Base-by-base conservation (phyloP, 2,888 invertebrate species). In the Lasioglossum figueresi region DNA sequence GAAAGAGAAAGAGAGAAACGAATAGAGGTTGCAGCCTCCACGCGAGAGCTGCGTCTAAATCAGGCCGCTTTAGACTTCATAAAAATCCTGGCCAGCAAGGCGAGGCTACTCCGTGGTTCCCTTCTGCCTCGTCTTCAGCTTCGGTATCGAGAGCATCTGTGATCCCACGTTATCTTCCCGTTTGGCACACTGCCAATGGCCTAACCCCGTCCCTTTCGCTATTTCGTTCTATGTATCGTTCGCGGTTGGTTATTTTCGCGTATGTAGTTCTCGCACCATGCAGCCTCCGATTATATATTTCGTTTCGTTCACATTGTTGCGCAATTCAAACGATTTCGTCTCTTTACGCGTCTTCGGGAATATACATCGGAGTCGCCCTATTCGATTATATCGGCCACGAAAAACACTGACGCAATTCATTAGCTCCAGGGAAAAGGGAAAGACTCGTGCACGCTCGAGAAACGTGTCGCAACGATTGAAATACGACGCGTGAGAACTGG, bases 221-320 rank as follows among this genome's bases (percentile, higher is more conserved):
- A 86, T 91, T 86, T 80, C 86, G 74, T 83, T 90, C 16, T 5
- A 80, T 68, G 68, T 85, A 85, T 89, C 86, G 83, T 88, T 86
- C 85, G 89, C 87, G 77, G 82, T 84, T 80, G 76, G 91, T 90
- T 90, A 91, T 90, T 91, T 91, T 90, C 91, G 88, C 88, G 75
- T 63, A 10, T n/a, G n/a, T 77, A 78, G 56, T 59, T 63, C 77
- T 79, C 82, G 75, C 83, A 81, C 80, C 87, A 10, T 86, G 83
- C 85, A 87, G 78, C 81, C 14, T 34, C 16, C 89, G 82, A 89
- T 89, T 83, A 34, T 4, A 34, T 34, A 84, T 90, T 87, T 84
- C 79, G 85, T 88, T 86, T 88, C 85, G 73, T 89, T 82, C 84
- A 52, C 68, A 56, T 23, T 27, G 71, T 89, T 90, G 79, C 87